Base-by-base conservation (phyloP, 1,140 invertebrate species). In the Campoletis sonorensis region DNA sequence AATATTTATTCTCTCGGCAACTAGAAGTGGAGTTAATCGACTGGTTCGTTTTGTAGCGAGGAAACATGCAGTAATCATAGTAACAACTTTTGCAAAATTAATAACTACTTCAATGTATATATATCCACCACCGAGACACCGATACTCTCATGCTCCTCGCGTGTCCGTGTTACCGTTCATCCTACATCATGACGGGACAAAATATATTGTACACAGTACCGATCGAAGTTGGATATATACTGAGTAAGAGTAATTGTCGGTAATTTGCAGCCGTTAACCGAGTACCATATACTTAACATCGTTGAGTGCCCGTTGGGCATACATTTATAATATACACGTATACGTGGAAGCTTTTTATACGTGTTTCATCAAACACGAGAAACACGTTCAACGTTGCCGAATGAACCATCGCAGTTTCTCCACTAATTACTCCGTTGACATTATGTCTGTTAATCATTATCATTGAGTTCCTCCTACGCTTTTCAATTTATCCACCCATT, bases 231-330 rank as follows among this genome's bases (percentile, higher is more conserved):
- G 61, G 73, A 54, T 61, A 77, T 78, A 67, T 45, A 86, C 79
- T 81, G 72, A 83, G 86, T 81, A 80, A 85, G 73, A 78, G 83
- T 88, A 88, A 86, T 84, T 86, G 85, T 87, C 82, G 84, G 86
- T 85, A 88, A 88, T 89, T 89, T 86, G 87, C 85, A 84, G 87
- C 86, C 88, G 86, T 88, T 88, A 88, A 88, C 83, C 84, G 71
- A 67, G 83, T 85, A 88, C 85, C 85, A 82, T 89, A 87, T 87
- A 86, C 82, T 85, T 87, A 84, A 86, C 84, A 84, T 84, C 81
- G 82, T 82, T 84, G 71, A 27, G 73, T 49, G 79, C 72, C 76
- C 30, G 16, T 26, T 68, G 71, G 67, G 79, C 73, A 79, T 64
- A 64, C 23, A 26, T 26, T 64, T 86, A 61, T 76, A 80, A 70